phyloP scores from a whole-genome alignment of 2,797 vertebrate species.

The Gambelia wislizenii region DNA sequence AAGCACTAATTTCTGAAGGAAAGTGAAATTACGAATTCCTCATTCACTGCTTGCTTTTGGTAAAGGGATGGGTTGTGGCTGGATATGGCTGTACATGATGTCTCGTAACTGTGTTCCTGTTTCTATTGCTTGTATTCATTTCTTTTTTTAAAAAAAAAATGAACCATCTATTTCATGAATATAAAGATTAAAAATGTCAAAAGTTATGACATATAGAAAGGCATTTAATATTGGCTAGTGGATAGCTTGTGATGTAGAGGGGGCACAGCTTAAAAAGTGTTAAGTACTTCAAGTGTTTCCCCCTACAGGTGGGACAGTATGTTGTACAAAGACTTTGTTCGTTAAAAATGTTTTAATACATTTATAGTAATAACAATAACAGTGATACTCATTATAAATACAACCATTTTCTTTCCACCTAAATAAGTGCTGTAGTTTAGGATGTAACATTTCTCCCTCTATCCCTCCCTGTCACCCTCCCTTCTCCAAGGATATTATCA shows the following conservation, averaged over 20 bases:
- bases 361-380: too few species aligned
- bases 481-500: too few species aligned
- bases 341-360: too few species aligned
- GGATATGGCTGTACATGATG: neutral
- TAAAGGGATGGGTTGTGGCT: neutral
- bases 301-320: too few species aligned
- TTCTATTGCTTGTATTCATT: neutral
- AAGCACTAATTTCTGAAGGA: neutral
- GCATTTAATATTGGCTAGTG: neutral
- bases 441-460: too few species aligned
- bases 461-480: too few species aligned
- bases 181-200: too few species aligned
- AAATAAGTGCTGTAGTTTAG: too few species aligned
- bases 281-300: neutral
- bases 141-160: neutral
- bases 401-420: too few species aligned
- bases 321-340: neutral
- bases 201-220: neutral
- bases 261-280: neutral
- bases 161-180: neutral
- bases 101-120: neutral
- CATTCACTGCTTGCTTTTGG: neutral
- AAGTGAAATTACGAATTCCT: neutral
- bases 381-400: too few species aligned
- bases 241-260: neutral